Base-by-base conservation (phyloP, 2,113 vertebrate species). In the Entelurus aequoreus region DNA sequence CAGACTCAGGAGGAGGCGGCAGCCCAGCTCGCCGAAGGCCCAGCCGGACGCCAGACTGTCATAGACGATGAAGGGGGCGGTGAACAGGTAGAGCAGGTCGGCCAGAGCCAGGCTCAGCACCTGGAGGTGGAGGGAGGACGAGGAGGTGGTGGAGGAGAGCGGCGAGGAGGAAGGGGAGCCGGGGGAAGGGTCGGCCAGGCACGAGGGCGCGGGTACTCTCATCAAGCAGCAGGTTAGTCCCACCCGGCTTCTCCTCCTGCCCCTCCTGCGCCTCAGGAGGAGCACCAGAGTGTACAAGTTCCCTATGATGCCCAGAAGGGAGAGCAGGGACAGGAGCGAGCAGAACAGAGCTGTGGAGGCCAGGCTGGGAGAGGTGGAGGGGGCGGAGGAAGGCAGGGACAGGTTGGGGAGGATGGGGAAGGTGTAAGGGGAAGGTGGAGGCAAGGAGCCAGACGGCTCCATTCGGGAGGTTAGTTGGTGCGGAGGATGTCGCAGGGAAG, bases 1-100 rank as follows among this genome's bases (percentile, higher is more conserved):
- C 66, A 93, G 79, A 68, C 91, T 92, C 62, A 93, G 84, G 21
- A 94, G 88, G 36, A 93, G 85, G 35, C 90, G 86, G 42, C 93
- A 93, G 51, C 92, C 92, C 6, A 82, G 80, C 73, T 93, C 91
- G 0, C 92, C 93, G 11, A 93, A 94, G 7, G 89, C 88, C 92
- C 92, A 94, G 59, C 91, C 90, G 0, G 90, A 87, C 0, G 86
- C 90, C 76, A 94, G 74, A 72, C 90, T 92, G 78, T 92, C 92
- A 8, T 92, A 92, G 38, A 93, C 92, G 0, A 93, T 92, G 81
- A 94, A 94, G 28, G 92, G 92, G 5, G 88, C 87, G 0, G 93
- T 93, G 69, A 89, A 92, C 10, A 93, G 91, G 82, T 94, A 94
- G 47, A 93, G 86, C 48, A 94, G 87, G 68, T 94, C 93, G 0